phyloP scores from a whole-genome alignment of 2,113 vertebrate species.

The Ptilorrhoa leucosticta region DNA sequence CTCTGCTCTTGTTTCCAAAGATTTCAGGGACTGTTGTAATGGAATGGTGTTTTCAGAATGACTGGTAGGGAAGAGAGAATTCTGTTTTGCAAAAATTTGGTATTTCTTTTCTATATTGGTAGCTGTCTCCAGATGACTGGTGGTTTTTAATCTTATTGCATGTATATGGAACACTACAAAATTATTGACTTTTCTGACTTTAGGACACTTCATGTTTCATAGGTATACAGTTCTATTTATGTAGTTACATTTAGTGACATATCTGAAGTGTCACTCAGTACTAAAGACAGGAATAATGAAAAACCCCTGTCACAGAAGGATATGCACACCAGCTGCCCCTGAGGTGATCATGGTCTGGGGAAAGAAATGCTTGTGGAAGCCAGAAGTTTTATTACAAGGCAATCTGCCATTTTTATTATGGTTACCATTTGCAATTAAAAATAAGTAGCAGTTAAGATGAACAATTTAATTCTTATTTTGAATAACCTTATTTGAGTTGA shows the following conservation, averaged over 20 bases:
- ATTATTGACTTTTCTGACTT: background rate
- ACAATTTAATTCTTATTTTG: background rate
- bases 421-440: background rate
- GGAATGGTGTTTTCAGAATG: background rate
- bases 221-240: background rate
- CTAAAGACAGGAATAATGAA: slow-evolving; percentile 52
- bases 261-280: slow-evolving; percentile 44
- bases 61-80: background rate
- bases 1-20: background rate
- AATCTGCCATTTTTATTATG: slow-evolving; percentile 17
- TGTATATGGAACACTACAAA: background rate
- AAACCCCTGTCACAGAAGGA: slow-evolving; percentile 44
- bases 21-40: background rate
- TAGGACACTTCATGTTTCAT: slow-evolving; percentile 30
- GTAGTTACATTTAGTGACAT: slow-evolving; percentile 30
- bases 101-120: background rate
- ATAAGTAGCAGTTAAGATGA: background rate
- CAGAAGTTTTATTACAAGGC: background rate
- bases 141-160: background rate
- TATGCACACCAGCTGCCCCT: slow-evolving; percentile 44
- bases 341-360: slow-evolving; percentile 68
- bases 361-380: background rate
- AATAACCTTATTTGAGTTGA: background rate
- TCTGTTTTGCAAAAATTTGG: background rate
- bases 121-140: background rate